Evolutionary conservation across 2,797 vertebrate genomes (phyloP), one percentile per base, ranked within the genome.

Genomic region (Tarsius wallacei): DNA sequence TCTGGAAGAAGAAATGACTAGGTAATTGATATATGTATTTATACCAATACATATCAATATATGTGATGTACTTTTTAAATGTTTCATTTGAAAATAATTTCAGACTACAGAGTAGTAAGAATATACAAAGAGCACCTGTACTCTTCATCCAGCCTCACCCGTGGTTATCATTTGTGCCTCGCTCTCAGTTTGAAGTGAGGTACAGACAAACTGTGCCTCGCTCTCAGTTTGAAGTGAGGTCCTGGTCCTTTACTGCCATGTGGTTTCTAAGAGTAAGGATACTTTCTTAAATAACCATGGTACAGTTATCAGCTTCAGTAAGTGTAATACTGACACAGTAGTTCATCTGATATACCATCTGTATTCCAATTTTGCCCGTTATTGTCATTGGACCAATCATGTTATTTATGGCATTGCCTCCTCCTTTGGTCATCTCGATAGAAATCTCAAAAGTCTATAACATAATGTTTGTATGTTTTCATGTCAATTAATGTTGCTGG

Each of bases 1-100:
- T 0, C 94, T 99, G 96, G 98, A 99, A 98, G 86, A 98, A 93
- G 68, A 98, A 3, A 99, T 99, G 99, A 99, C 98, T 84, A 98
- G 98, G 99, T 99, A 99, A 98, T 87, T 95, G 68, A 93, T 80
- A 51, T 24, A 47, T 80, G 15, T 64, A 61, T 55, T 8, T 85
- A 31, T 66, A 33, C 74, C 73, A 87, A 66, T 42, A 47, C 63
- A 7, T 80, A 21, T 86, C 14, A 70, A 12, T 66, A 36, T 89
- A 42, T 70, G 11, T 57, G 63, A 3, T 64, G 9, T n/a, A 11
- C 24, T 76, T 71, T 88, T 90, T 81, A 61, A 94, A 42, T 12
- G 61, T 73, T 90, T 80, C 33, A 70, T 31, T 96, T 90, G 70
- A 93, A 96, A 93, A 81, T 57, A 81, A 57, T 86, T 82, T 78